Base-by-base conservation (phyloP, 2,888 invertebrate genomes). In the Onchidella celtica region DNA sequence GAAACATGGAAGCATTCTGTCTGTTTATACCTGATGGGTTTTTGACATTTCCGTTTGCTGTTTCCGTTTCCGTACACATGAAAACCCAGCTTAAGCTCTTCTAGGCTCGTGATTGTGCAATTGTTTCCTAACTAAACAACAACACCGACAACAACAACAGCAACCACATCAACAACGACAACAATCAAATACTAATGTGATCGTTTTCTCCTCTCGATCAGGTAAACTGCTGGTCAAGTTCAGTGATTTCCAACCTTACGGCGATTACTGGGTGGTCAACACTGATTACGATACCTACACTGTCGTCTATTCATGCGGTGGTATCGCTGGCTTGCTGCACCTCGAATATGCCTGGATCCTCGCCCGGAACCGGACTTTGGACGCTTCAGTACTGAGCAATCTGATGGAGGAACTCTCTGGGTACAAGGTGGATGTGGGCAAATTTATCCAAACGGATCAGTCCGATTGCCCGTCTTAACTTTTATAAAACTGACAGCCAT, bases 261-360 rank as follows among this genome's bases (percentile, higher is more conserved):
- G 78, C 40, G 66, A 73, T 11, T 82, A 82, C 74, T 78, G 78
- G 68, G 82, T 82, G 68, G 61, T 82, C 27, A 68, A 82, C 61
- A 82, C 82, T 1, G 82, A 82, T 73, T 82, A 82, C 82, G 47
- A 40, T 61, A 82, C 59, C 61, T 82, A 78, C 82, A 74, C 74
- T 24, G 74, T 82, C 63, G 69, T 82, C 82, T 82, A 68, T 72
- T 79, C 83, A 32, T 79, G 79, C 66, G 69, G 69, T 55, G 32
- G 61, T 69, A 36, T 81, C 38, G 40, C 65, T 17, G 81, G 81
- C 11, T 38, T 81, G 36, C 76, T 76, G 0, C 76, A 76, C 70
- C 32, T 81, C 70, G 70, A 81, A 75, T 81, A 76, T 65, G 81
- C 76, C 61, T 81, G 81, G 81, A 77, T 81, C 72, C 55, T 81